Base-by-base conservation (phyloP, 2,113 vertebrate species). In the Datnioides undecimradiatus region DNA sequence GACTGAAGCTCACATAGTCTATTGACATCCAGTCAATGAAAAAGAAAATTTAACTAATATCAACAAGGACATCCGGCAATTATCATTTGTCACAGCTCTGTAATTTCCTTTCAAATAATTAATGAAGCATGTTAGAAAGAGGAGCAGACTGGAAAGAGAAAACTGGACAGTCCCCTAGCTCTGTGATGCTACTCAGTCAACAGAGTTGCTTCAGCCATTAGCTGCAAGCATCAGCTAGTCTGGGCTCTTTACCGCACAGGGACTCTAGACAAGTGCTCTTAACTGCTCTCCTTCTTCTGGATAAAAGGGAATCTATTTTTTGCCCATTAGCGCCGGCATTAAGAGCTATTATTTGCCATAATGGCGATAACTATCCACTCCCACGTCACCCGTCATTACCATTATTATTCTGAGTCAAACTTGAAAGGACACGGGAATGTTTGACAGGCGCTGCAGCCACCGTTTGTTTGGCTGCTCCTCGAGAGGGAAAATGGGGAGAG, bases 271-370 rank as follows among this genome's bases (percentile, higher is more conserved):
- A 87, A 86, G 87, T 87, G 88, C 91, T 88, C 76, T 91, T 91
- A 91, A 90, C 89, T 8, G 68, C 55, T 90, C 75, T 33, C 57
- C 79, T 88, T 78, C 80, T 85, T 79, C 52, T 41, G 68, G 74
- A 82, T 85, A 66, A 88, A 87, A 62, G 75, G 16, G 69, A 87
- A 85, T 89, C 71, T 83, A 84, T 91, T 91, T 92, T 92, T 90
- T 85, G 81, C 77, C 88, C 91, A 92, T 92, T 93, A 93, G 90
- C 34, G 79, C 57, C 73, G 88, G 86, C 86, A 93, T 91, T 92
- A 90, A 91, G 84, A 90, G 88, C 85, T 88, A 89, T 91, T 88
- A 93, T 93, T 92, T 91, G 84, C 85, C 73, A 63, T 84, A 75
- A 89, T 73, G 12, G 80, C 73, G 45, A 80, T 88, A 84, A 89